Evolutionary conservation across 2,797 vertebrate species (phyloP).

Genomic region (Clarias platycephalus): DNA sequence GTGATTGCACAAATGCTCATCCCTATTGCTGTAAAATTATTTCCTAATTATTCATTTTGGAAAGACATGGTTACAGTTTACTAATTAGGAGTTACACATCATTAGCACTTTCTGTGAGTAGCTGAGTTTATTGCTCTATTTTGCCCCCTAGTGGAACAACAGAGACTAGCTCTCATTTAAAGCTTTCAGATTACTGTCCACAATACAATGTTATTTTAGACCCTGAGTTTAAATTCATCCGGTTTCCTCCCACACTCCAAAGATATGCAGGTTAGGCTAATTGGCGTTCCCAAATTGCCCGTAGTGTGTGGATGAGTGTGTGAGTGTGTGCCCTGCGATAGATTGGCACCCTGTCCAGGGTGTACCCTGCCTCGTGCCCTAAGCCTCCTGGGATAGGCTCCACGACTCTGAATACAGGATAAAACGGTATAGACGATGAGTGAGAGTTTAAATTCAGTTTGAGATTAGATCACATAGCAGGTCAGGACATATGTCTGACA

Average conservation of each 20-base stretch:
- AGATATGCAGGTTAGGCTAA: no score
- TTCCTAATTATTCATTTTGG: not conserved
- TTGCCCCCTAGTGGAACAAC: conserved; percentile 14
- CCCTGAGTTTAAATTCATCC: not conserved
- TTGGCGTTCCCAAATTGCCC: no score
- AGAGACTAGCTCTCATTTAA: not conserved
- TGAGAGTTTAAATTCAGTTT: not conserved
- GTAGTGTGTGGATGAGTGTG: no score
- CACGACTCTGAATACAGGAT: no score
- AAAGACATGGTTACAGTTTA: not conserved
- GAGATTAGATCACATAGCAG: not conserved
- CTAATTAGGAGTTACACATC: not conserved
- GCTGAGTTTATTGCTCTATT: not conserved
- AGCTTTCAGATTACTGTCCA: not conserved
- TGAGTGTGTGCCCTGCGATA: no score
- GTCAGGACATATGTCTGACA: not conserved
- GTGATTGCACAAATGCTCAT: not conserved
- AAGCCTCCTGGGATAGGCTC: no score
- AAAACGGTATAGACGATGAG: no score
- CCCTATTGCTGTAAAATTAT: not conserved
- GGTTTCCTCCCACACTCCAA: no score
- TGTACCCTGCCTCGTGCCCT: no score
- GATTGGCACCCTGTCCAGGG: no score
- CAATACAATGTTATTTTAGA: not conserved
- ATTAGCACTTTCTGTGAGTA: not conserved